Conservation (phyloP, 2,113 vertebrate genomes). For the Macrotis lagotis region DNA sequence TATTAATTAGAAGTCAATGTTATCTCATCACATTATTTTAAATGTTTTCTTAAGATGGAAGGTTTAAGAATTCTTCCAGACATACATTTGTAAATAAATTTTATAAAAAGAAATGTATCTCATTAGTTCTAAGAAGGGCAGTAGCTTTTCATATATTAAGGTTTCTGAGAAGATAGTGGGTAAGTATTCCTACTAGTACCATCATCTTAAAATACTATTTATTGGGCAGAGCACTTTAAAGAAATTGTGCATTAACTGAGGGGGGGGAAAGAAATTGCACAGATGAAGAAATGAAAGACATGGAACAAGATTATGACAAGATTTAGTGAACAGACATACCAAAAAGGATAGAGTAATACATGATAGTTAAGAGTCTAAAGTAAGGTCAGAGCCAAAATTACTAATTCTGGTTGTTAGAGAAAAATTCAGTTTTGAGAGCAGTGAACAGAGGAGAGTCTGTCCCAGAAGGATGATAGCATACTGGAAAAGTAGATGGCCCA, state of each 20-base stretch:
- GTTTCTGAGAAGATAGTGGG: not conserved
- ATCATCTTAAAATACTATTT: not conserved
- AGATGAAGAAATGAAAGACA: not conserved
- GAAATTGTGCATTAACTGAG: no score
- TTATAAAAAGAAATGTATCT: not conserved
- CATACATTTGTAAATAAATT: not conserved
- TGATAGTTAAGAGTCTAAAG: constrained; percentile 15
- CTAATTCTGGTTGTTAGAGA: not conserved
- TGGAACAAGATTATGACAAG: not conserved
- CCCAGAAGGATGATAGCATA: not conserved
- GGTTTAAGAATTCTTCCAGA: not conserved
- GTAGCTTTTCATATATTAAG: not conserved
- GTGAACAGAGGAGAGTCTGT: not conserved
- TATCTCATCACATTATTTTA: not conserved
- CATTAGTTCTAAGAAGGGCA: not conserved
- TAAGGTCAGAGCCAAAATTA: not conserved
- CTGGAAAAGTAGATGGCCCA: not conserved
- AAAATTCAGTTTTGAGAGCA: not conserved
- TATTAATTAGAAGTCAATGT: not conserved
- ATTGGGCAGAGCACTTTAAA: not conserved
- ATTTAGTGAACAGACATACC: not conserved
- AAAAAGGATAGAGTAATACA: constrained; percentile 46
- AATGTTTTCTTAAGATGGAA: not conserved
- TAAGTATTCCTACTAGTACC: not conserved
- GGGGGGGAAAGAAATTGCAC: not conserved